These are phyloP conservation scores for Ornithoptera alexandrae DNA, from an alignment of 2,888 invertebrate species.

Conservation along the genomic window DNA sequence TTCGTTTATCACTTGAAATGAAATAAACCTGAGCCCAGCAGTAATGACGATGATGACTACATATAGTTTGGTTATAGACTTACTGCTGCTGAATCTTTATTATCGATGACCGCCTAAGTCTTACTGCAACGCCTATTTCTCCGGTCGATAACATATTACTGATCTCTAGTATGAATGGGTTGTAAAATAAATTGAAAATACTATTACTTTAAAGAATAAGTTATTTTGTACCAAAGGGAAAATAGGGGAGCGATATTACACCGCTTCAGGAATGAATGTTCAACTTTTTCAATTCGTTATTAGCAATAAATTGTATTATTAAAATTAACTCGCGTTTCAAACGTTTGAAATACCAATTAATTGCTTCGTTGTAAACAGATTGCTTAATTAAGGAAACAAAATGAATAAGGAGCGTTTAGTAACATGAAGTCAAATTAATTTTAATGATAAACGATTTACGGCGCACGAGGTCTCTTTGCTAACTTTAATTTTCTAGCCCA, in stretches of 20 bases:
- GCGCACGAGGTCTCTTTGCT: conserved; percentile 36
- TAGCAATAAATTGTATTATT: conserved; percentile 41
- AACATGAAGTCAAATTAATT: conserved; percentile 75
- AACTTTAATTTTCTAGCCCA: conserved; percentile 49
- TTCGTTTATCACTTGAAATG: not conserved
- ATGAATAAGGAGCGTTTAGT: conserved; percentile 73
- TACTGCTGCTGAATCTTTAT: too few relatives aligned
- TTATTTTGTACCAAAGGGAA: too few relatives aligned
- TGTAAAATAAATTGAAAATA: too few relatives aligned
- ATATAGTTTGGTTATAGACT: too few relatives aligned
- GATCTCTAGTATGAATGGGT: too few relatives aligned
- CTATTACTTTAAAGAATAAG: not conserved
- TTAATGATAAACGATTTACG: conserved; percentile 72
- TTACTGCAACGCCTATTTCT: too few relatives aligned
- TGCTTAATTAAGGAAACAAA: conserved; percentile 77
- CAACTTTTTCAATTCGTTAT: not conserved
- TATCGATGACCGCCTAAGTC: too few relatives aligned
- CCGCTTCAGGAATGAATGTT: not conserved
- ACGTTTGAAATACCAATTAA: conserved; percentile 75
- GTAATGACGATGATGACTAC: too few relatives aligned
- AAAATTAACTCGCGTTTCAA: conserved; percentile 58
- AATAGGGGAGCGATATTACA: not conserved
- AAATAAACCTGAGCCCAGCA: too few relatives aligned
- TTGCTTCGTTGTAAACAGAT: conserved; percentile 77
- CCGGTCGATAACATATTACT: too few relatives aligned